Conservation (phyloP, 2,113 vertebrate genomes). For the Oceanites oceanicus region DNA sequence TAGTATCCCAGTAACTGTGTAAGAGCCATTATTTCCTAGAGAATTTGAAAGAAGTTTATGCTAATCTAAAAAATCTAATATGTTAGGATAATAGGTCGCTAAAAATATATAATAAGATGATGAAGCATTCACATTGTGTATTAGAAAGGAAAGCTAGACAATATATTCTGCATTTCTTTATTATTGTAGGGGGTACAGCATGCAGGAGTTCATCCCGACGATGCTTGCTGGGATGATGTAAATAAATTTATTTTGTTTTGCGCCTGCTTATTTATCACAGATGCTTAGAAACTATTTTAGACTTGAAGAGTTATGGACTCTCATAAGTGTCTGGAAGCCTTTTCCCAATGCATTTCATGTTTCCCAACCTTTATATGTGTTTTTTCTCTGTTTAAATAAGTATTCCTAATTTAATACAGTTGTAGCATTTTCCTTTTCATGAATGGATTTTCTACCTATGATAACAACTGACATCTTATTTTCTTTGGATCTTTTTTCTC, state of each 20-base stretch:
- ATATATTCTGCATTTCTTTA: neutral
- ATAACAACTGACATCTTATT: neutral
- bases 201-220: neutral
- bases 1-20: neutral
- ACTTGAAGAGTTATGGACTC: neutral
- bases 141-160: neutral
- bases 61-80: neutral
- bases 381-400: neutral
- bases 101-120: neutral
- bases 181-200: neutral
- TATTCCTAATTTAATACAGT: neutral
- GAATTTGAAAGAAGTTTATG: neutral
- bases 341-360: neutral
- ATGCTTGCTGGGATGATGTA: neutral
- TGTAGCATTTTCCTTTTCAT: neutral
- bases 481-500: neutral
- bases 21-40: neutral
- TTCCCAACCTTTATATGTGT: neutral
- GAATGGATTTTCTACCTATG: neutral
- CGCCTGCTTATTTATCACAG: neutral
- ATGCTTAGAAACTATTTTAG: neutral
- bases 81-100: neutral
- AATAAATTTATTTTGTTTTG: neutral
- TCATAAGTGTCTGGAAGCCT: neutral
- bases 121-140: neutral